Percentiles rank a stretch among this genome's conserved stretches.
Conservation (phyloP, 2,113 vertebrate species). For the Eulacestoma nigropectus region DNA sequence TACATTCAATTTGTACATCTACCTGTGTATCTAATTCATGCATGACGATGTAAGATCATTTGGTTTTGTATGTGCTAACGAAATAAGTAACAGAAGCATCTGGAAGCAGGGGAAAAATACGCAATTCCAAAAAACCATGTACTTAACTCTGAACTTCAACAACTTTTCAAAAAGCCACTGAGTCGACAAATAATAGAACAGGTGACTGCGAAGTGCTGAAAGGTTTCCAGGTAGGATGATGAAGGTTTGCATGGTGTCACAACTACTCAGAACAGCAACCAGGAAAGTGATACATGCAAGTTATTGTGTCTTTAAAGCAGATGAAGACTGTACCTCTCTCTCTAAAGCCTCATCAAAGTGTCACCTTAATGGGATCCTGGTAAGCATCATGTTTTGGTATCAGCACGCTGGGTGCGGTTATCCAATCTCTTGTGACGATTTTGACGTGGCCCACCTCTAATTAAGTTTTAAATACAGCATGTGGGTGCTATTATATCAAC, state of each 20-base stretch:
- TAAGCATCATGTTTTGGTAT: constrained; percentile 10
- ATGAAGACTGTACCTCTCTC: background rate
- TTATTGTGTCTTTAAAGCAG: background rate
- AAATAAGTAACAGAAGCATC: background rate
- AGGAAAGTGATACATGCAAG: background rate
- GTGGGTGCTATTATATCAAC: constrained; percentile 31
- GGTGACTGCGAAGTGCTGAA: background rate
- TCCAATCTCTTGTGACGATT: background rate
- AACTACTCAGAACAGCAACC: background rate
- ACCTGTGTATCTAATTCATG: background rate
- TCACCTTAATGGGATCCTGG: background rate
- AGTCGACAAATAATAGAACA: background rate
- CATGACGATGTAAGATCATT: background rate
- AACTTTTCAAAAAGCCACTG: background rate
- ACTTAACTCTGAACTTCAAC: background rate
- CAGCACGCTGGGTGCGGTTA: background rate
- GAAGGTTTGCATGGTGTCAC: background rate
- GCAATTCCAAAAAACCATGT: background rate
- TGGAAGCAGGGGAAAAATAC: background rate
- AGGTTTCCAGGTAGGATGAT: background rate
- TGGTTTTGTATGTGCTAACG: background rate
- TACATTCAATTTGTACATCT: background rate
- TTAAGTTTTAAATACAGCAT: constrained; percentile 56
- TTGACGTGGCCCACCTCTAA: constrained; percentile 29
- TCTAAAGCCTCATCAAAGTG: background rate